phyloP scores from a whole-genome alignment of 2,797 vertebrate species.

The Cossypha polioptera region DNA sequence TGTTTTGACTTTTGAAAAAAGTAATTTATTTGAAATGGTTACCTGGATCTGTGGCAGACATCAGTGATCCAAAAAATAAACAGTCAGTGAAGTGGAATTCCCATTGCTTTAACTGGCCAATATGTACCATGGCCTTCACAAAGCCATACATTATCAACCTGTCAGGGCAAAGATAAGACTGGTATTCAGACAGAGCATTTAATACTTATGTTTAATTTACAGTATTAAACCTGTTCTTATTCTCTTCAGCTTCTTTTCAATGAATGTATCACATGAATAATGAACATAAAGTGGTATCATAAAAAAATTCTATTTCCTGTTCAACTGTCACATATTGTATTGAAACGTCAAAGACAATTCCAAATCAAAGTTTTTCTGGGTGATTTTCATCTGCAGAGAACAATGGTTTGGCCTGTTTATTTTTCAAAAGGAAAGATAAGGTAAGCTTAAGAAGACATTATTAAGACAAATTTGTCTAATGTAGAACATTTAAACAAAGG shows the following conservation, averaged over 20 bases:
- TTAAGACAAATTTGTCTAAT: slow-evolving; percentile 16
- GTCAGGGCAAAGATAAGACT: slow-evolving; percentile 52
- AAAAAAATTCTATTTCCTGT: background rate
- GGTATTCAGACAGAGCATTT: background rate
- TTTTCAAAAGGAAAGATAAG: slow-evolving; percentile 35
- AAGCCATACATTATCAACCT: slow-evolving; percentile 85
- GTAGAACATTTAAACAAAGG: background rate
- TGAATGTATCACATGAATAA: background rate
- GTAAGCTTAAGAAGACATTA: background rate
- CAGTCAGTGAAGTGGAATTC: slow-evolving; percentile 86
- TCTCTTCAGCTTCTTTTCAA: background rate
- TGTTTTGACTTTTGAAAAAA: background rate
- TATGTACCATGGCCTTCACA: slow-evolving; percentile 80
- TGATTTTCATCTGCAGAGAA: background rate
- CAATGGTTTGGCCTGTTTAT: slow-evolving; percentile 6
- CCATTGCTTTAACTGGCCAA: slow-evolving; percentile 71
- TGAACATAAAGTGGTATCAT: background rate
- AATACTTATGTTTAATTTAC: background rate
- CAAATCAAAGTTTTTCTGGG: background rate
- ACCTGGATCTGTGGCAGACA: slow-evolving; percentile 90
- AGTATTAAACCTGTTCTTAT: background rate
- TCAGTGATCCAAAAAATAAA: slow-evolving; percentile 86
- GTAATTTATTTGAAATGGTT: slow-evolving; percentile 48
- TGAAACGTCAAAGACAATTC: background rate
- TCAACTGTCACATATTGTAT: background rate